Conservation (phyloP, 2,888 invertebrate species). For the Amiota mariae region DNA sequence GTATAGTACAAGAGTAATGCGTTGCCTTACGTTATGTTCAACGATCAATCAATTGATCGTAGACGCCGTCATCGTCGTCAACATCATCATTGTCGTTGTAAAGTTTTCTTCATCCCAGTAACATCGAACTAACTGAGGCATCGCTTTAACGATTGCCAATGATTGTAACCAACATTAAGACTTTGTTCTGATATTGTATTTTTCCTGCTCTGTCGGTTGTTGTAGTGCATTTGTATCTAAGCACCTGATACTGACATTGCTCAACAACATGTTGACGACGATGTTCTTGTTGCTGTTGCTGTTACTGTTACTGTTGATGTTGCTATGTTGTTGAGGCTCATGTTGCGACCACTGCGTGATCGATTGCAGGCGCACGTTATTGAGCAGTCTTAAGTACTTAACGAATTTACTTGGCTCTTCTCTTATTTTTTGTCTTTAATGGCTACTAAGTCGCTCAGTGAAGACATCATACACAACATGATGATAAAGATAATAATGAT, state of each 20-base stretch:
- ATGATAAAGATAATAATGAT: too few relatives aligned
- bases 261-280: conserved; percentile 35
- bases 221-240: background rate
- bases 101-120: too few relatives aligned
- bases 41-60: conserved; percentile 61
- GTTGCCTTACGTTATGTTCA: conserved; percentile 55
- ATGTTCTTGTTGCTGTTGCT: conserved; percentile 21
- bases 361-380: conserved; percentile 28
- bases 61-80: conserved; percentile 13
- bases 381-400: background rate
- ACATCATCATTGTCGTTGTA: too few relatives aligned
- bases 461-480: too few relatives aligned
- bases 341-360: conserved; percentile 30
- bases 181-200: background rate
- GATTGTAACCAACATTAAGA: background rate
- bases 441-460: background rate
- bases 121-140: too few relatives aligned
- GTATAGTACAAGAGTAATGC: conserved; percentile 30
- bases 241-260: conserved; percentile 15
- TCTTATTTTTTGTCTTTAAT: conserved; percentile 3
- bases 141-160: too few relatives aligned
- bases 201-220: background rate
- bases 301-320: too few relatives aligned
- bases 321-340: conserved; percentile 29
- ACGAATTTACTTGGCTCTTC: background rate